Percentiles rank a stretch among this genome's conserved stretches.
Conservation (phyloP, 2,888 invertebrate species). For the Ophioninae sp. region DNA sequence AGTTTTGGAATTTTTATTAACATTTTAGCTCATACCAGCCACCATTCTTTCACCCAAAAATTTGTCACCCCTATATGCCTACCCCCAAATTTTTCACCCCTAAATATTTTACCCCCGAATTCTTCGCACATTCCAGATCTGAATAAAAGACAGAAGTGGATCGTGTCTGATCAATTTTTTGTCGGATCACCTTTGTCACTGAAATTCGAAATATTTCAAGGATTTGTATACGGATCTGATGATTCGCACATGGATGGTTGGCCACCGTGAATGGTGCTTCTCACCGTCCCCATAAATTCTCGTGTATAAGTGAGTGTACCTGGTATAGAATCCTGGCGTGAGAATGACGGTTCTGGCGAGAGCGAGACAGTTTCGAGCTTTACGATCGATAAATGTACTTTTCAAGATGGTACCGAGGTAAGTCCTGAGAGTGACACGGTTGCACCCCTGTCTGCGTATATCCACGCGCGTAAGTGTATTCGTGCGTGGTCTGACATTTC, state of each 20-base stretch:
- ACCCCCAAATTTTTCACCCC: no score
- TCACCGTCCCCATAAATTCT: background rate
- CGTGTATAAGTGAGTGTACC: background rate
- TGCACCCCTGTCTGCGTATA: background rate
- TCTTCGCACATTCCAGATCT: no score
- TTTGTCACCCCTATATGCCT: no score
- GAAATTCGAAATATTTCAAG: no score
- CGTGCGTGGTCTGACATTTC: conserved; percentile 3
- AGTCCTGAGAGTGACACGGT: conserved; percentile 44
- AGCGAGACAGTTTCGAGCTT: conserved; percentile 49
- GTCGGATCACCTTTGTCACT: no score
- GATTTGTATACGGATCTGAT: background rate
- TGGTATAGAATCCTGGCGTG: conserved; percentile 15
- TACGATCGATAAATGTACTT: conserved; percentile 64
- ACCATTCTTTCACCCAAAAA: no score
- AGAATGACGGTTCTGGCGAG: conserved; percentile 58
- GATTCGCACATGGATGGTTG: conserved; percentile 18
- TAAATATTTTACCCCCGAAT: no score
- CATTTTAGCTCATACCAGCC: no score
- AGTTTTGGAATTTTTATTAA: no score
- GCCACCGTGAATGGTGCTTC: conserved; percentile 34
- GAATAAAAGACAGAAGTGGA: no score
- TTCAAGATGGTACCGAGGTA: conserved; percentile 59
- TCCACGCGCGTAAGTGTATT: background rate
- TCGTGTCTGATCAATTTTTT: no score